These are phyloP conservation scores for Drosophila histrio DNA, from an alignment of 2,888 invertebrate species.

Conservation along the genomic window DNA sequence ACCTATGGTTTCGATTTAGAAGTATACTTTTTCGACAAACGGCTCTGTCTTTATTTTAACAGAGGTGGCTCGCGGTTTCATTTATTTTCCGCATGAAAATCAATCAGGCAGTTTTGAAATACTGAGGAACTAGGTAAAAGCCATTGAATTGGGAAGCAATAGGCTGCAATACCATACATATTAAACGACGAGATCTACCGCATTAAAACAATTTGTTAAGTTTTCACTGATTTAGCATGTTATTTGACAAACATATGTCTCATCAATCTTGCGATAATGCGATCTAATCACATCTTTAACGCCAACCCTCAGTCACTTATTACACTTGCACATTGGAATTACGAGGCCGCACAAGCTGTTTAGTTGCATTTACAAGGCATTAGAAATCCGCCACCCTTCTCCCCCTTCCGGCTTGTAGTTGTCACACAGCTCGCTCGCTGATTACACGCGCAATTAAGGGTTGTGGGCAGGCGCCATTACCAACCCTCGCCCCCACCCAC, in stretches of 20 bases:
- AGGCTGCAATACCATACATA: too few species aligned
- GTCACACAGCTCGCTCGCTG: conserved; percentile 37
- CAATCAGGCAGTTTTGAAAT: too few species aligned
- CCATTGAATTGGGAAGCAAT: too few species aligned
- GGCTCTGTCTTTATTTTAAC: too few species aligned
- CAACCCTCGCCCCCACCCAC: conserved; percentile 6
- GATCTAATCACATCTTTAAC: conserved; percentile 60
- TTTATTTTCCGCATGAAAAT: too few species aligned
- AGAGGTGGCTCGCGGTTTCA: too few species aligned
- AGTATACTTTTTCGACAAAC: too few species aligned
- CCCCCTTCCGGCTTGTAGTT: conserved; percentile 6
- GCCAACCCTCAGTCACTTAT: conserved; percentile 18
- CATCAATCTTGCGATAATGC: conserved; percentile 66
- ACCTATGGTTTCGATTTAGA: too few species aligned
- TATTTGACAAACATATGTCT: conserved; percentile 58
- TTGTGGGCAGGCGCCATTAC: conserved; percentile 51
- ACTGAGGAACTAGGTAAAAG: too few species aligned
- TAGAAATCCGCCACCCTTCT: conserved; percentile 35
- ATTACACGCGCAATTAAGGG: conserved; percentile 77
- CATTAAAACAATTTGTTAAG: too few species aligned
- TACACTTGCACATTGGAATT: conserved; percentile 23
- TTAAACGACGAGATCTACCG: too few species aligned
- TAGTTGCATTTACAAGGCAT: conserved; percentile 65
- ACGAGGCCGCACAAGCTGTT: conserved; percentile 56
- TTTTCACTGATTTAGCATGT: conserved; percentile 40